Conservation (phyloP, 2,113 vertebrate genomes). For the Anoura caudifer region DNA sequence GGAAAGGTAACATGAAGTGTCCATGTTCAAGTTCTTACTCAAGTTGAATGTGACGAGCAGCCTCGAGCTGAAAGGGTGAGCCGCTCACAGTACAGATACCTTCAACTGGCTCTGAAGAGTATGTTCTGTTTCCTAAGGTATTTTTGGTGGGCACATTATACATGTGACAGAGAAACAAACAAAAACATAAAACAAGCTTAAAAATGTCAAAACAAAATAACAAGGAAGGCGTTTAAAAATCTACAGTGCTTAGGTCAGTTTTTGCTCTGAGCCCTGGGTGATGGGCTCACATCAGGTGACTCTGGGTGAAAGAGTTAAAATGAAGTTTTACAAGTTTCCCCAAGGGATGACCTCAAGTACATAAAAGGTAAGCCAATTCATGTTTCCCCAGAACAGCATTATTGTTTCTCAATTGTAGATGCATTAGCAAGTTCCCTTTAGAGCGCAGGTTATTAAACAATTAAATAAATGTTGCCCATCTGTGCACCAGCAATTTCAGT, state of each 20-base stretch:
- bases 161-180: background rate
- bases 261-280: background rate
- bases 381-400: conserved; percentile 39
- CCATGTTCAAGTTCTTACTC: background rate
- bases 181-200: background rate
- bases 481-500: conserved; percentile 54
- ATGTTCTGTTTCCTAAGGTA: background rate
- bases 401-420: conserved; percentile 42
- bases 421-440: conserved; percentile 29
- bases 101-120: background rate
- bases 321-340: background rate
- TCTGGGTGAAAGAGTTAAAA: background rate
- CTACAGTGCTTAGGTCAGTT: background rate
- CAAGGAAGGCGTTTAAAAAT: background rate
- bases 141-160: background rate
- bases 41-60: background rate
- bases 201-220: background rate
- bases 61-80: background rate
- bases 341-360: background rate
- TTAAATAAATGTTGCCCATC: conserved; percentile 65
- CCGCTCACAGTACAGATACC: background rate
- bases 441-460: conserved; percentile 66
- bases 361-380: conserved; percentile 28
- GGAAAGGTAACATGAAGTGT: background rate
- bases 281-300: background rate